Evolutionary conservation across 1,140 invertebrate genomes (phyloP).

Genomic region (Lithobius niger): DNA sequence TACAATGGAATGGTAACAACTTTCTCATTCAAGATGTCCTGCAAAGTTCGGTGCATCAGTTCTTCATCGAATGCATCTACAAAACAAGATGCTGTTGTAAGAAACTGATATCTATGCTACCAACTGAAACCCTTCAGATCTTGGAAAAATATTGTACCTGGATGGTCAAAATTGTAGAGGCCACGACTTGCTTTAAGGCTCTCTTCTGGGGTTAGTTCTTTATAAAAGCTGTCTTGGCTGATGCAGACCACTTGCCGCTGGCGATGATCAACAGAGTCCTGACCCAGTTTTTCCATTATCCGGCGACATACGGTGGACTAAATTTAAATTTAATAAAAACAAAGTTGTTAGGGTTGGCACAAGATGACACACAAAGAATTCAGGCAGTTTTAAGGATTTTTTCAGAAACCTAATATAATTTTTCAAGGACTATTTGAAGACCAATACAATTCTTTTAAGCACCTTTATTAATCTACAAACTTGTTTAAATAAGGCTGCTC

Average conservation of each 20-base stretch:
- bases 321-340: too few relatives aligned
- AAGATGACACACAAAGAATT: too few relatives aligned
- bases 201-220: slow-evolving; percentile 65
- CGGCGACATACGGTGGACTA: slow-evolving; percentile 91
- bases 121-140: not conserved
- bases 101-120: too few relatives aligned
- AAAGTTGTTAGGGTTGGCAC: too few relatives aligned
- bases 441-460: too few relatives aligned
- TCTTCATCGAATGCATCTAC: slow-evolving; percentile 76
- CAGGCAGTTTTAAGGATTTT: too few relatives aligned
- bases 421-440: too few relatives aligned
- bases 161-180: slow-evolving; percentile 96
- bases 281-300: slow-evolving; percentile 86
- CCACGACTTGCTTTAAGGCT: slow-evolving; percentile 72
- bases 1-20: slow-evolving; percentile 79
- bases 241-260: slow-evolving; percentile 85
- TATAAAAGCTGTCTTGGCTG: slow-evolving; percentile 92
- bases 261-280: slow-evolving; percentile 68
- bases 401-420: too few relatives aligned
- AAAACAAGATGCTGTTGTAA: slow-evolving; percentile 21
- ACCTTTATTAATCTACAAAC: too few relatives aligned
- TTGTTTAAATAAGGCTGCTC: too few relatives aligned
- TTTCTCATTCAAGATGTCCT: slow-evolving; percentile 63
- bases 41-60: slow-evolving; percentile 60
- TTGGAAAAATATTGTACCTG: slow-evolving; percentile 36